Conservation (phyloP, 1,140 invertebrate species). For the Epicauta chinensis region DNA sequence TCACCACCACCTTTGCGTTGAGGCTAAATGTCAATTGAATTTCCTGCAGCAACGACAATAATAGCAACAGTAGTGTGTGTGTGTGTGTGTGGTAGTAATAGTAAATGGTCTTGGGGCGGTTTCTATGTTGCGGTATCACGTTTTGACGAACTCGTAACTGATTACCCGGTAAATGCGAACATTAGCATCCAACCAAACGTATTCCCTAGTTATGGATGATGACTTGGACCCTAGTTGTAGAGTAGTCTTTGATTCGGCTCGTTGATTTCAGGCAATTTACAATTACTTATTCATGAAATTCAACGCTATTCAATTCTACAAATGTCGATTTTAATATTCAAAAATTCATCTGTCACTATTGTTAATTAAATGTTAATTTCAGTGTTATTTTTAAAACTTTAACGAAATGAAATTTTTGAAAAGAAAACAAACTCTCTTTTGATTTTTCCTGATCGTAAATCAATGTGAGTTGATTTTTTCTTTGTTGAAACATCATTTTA, state of each 20-base stretch:
- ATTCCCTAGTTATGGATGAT: conserved; percentile 1
- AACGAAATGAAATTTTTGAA: no score
- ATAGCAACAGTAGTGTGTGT: conserved; percentile 23
- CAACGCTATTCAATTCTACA: no score
- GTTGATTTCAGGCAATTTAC: no score
- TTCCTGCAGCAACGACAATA: conserved; percentile 17
- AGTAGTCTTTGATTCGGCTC: no score
- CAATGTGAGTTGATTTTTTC: background rate
- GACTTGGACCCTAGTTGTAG: no score
- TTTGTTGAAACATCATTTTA: no score
- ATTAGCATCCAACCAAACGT: conserved; percentile 11
- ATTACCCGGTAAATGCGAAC: conserved; percentile 26
- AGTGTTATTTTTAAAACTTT: no score
- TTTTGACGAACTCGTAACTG: conserved; percentile 15
- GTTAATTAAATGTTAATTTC: no score
- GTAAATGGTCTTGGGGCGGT: conserved; percentile 19
- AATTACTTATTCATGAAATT: no score
- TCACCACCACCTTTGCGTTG: background rate
- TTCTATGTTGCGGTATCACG: conserved; percentile 20
- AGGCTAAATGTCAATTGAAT: conserved; percentile 14
- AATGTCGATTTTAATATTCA: no score
- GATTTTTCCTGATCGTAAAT: conserved; percentile 4
- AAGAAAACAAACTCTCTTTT: background rate
- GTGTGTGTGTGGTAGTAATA: conserved; percentile 19
- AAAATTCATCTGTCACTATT: no score